Evolutionary conservation across 1,140 invertebrate species (phyloP), one percentile per base, ranked within the genome.

Genomic region (Drosophila neocordata): DNA sequence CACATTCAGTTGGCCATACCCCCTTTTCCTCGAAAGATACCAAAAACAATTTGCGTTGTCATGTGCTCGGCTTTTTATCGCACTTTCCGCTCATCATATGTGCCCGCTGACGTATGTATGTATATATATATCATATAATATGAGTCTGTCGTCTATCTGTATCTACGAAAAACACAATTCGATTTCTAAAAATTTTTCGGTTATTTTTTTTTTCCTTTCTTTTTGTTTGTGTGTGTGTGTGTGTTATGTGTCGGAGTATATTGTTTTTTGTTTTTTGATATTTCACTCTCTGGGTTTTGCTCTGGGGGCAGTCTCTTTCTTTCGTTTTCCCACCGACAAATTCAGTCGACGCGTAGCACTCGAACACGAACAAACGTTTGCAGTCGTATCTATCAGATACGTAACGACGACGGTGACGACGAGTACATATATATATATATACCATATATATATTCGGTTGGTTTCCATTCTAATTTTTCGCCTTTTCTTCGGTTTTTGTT

Each of bases 301-400:
- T 44, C 15, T 18, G 41, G 65, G 65, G 57, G 61, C 61, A 35
- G 72, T 58, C 27, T 66, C 41, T 51, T 77, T 48, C 41, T 48
- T 48, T 48, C 41, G 15, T 20, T 48, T 48, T 48, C 41, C 41
- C 41, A 48, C 41, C 41, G 41, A 48, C 67, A 64, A 65, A 56
- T 87, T 87, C 78, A 88, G 83, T 88, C 83, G 84, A 88, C 83
- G 83, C 83, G 83, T 77, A 88, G 83, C 84, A 89, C 83, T 88
- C 83, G 41, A 89, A 79, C 83, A 88, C 84, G 83, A 88, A 83
- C 79, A 89, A 79, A 83, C 76, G 78, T 81, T 81, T 64, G 70
- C 65, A 70, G 75, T 48, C 74, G 83, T 88, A 88, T 88, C 83
- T 71, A 59, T 56, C 59, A 74, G 83, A 88, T 88, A 88, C 83